Evolutionary conservation across 2,113 vertebrate species (phyloP), one percentile per base, ranked within the genome.

Genomic region (Chloropsis hardwickii): DNA sequence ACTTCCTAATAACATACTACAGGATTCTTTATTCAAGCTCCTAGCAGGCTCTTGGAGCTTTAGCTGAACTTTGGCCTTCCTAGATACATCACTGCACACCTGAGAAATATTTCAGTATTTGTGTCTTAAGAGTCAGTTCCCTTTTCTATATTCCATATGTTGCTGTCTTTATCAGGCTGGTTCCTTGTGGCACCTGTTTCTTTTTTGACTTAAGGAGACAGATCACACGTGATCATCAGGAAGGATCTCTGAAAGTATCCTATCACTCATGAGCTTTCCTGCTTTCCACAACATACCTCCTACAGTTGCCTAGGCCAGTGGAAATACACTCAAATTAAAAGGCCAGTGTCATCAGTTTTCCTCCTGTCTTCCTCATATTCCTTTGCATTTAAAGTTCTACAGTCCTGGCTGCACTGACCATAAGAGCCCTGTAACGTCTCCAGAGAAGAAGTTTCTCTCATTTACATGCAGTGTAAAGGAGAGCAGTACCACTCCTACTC

Each of bases 351-450:
- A 54, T 28, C 35, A 50, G 29, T 45, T 48, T 82, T 81, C 22
- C 3, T 60, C 25, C 56, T 65, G 14, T 51, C 33, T 82, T 82
- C 37, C 15, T 74, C 37, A 23, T 1, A 1, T 28, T 51, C 14
- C 40, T 45, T 37, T 50, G 27, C 14, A 79, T 37, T 35, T 61
- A 10, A 82, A n/a, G 20, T 47, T 66, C 42, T 82, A 51, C 11
- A 28, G 29, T 31, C n/a, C 39, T 17, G 11, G 21, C 51, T 76
- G 61, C 15, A 25, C 42, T 22, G 18, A 79, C 22, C 13, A 6
- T 19, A 82, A 33, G 5, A 61, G 13, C 44, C 37, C n/a, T 44
- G 4, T 58, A 53, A 40, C 0, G 0, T 23, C 25, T 72, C 22
- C 44, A 54, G 19, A 48, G 33, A 71, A 69, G 28, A 60, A 48